phyloP scores from a whole-genome alignment of 2,888 invertebrate species.

The Bellardia pandia region DNA sequence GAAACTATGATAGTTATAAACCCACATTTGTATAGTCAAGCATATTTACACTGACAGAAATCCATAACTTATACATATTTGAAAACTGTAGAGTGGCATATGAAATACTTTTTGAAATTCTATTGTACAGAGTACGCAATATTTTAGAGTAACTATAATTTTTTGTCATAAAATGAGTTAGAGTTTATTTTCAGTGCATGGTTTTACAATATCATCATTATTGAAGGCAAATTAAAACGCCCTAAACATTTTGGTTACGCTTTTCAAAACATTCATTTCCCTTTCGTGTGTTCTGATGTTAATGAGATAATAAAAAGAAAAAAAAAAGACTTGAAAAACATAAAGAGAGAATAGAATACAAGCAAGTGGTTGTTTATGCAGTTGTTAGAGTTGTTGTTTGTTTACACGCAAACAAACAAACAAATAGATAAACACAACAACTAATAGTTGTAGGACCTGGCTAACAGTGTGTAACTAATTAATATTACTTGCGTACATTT shows the following conservation, averaged over 20 bases:
- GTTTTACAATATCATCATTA: constrained; percentile 23
- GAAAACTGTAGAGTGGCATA: too few relatives aligned
- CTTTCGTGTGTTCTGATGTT: constrained; percentile 58
- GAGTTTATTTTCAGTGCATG: background rate
- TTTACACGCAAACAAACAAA: constrained; percentile 18
- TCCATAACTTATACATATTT: too few relatives aligned
- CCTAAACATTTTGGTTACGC: constrained; percentile 61
- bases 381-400: constrained; percentile 26
- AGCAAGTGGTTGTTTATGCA: constrained; percentile 21
- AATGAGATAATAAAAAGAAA: constrained; percentile 39
- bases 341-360: constrained; percentile 27
- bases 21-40: background rate
- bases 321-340: background rate
- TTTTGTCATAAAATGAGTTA: too few relatives aligned
- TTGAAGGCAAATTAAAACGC: constrained; percentile 47
- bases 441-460: too few relatives aligned
- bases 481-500: too few relatives aligned
- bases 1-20: background rate
- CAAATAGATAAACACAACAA: background rate
- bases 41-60: background rate
- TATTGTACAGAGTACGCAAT: too few relatives aligned
- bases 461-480: too few relatives aligned
- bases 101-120: too few relatives aligned
- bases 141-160: too few relatives aligned
- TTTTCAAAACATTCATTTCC: constrained; percentile 60